These are phyloP conservation scores for Telenomus remus DNA, from an alignment of 1,140 invertebrate genomes.

Conservation along the genomic window DNA sequence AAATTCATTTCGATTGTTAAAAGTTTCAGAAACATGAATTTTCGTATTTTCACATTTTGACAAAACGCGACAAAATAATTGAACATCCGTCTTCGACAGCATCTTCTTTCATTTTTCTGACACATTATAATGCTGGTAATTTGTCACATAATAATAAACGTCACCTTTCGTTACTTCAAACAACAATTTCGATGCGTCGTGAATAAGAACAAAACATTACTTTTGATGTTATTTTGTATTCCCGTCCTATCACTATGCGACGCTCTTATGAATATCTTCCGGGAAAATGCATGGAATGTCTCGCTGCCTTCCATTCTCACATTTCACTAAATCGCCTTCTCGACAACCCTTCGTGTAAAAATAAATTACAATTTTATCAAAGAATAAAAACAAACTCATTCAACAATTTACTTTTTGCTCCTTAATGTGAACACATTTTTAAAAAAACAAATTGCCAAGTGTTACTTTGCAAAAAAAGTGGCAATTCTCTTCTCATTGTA, in stretches of 20 bases:
- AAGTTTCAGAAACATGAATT: too few species aligned
- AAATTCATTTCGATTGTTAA: too few species aligned
- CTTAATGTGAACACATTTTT: too few species aligned
- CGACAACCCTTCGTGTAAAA: slow-evolving; percentile 4
- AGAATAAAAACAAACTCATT: too few species aligned
- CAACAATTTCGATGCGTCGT: slow-evolving; percentile 41
- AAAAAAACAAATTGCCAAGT: too few species aligned
- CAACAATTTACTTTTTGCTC: too few species aligned
- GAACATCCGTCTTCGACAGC: too few species aligned
- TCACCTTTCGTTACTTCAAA: slow-evolving; percentile 35
- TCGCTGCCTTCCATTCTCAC: slow-evolving; percentile 40
- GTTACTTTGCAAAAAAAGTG: too few species aligned
- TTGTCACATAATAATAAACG: slow-evolving; percentile 48
- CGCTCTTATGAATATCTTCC: slow-evolving; percentile 52
- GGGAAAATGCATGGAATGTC: slow-evolving; percentile 58
- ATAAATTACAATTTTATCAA: too few species aligned
- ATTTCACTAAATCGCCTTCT: slow-evolving; percentile 41
- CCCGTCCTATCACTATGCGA: slow-evolving; percentile 38
- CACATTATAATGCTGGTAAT: slow-evolving; percentile 39
- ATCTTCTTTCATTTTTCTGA: slow-evolving; percentile 10
- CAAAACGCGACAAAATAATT: too few species aligned
- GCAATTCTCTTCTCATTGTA: too few species aligned
- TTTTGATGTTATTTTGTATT: slow-evolving; percentile 56
- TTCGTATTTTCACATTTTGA: too few species aligned
- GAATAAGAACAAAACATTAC: slow-evolving; percentile 48